phyloP scores from a whole-genome alignment of 2,797 vertebrate genomes.

The Semotilus atromaculatus region DNA sequence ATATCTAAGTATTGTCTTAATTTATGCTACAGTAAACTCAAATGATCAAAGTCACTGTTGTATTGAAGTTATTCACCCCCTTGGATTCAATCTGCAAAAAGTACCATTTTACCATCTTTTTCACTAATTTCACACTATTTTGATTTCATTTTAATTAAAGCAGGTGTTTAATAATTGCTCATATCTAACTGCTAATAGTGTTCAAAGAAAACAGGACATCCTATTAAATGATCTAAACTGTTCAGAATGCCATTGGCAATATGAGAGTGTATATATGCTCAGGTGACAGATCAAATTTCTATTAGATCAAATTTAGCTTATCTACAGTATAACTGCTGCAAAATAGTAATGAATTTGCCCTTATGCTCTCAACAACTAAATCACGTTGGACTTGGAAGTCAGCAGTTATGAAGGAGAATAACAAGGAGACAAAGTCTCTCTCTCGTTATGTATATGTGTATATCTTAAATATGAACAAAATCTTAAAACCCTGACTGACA shows the following conservation, averaged over 20 bases:
- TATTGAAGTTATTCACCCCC: not conserved
- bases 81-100: not conserved
- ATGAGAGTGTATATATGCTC: constrained; percentile 5
- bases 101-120: not conserved
- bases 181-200: not conserved
- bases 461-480: not conserved
- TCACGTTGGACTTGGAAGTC: not conserved
- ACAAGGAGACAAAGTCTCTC: not conserved
- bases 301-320: constrained; percentile 37
- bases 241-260: not conserved
- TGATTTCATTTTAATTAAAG: not conserved
- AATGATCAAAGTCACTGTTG: not conserved
- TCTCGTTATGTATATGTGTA: not conserved
- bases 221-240: not conserved
- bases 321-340: not conserved
- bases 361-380: not conserved
- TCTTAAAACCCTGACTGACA: not conserved
- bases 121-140: not conserved
- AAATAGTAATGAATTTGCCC: not conserved
- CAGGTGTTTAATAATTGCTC: not conserved
- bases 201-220: not conserved
- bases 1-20: not conserved
- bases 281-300: constrained; percentile 23
- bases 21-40: not conserved
- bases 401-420: constrained; percentile 34